Percentiles rank a stretch among this genome's conserved stretches.
These are phyloP conservation scores for Pseudopodoces humilis DNA, from an alignment of 2,113 vertebrate species.

Conservation along the genomic window DNA sequence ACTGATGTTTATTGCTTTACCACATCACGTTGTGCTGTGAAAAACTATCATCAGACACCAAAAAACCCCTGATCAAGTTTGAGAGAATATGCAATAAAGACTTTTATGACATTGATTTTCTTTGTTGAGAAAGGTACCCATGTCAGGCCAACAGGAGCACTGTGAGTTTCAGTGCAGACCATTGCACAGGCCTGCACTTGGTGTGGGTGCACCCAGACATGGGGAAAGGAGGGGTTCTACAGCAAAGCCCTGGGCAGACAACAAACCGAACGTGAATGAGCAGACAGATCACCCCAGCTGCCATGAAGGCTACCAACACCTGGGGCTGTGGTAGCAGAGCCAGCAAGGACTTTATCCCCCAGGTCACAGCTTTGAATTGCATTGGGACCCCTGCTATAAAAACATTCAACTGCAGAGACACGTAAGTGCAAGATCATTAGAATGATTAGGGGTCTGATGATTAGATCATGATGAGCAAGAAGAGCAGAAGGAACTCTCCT, in stretches of 20 bases:
- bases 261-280: not conserved
- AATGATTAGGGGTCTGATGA: not conserved
- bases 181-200: not conserved
- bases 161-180: not conserved
- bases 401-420: not conserved
- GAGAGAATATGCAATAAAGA: not conserved
- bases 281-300: not conserved
- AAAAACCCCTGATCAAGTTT: not conserved
- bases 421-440: not conserved
- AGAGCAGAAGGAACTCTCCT: not conserved
- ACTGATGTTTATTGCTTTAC: not conserved
- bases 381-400: not conserved
- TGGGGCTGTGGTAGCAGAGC: accelerated
- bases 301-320: not conserved
- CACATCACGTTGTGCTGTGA: not conserved
- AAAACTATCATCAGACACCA: not conserved
- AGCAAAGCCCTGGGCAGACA: not conserved
- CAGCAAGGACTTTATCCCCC: not conserved
- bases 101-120: not conserved
- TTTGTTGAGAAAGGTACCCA: not conserved
- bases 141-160: not conserved
- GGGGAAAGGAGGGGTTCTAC: not conserved
- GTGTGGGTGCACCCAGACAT: not conserved
- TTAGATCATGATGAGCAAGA: not conserved
- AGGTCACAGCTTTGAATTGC: not conserved